Base-by-base conservation (phyloP, 2,113 vertebrate species). In the Brienomyrus longianalis region DNA sequence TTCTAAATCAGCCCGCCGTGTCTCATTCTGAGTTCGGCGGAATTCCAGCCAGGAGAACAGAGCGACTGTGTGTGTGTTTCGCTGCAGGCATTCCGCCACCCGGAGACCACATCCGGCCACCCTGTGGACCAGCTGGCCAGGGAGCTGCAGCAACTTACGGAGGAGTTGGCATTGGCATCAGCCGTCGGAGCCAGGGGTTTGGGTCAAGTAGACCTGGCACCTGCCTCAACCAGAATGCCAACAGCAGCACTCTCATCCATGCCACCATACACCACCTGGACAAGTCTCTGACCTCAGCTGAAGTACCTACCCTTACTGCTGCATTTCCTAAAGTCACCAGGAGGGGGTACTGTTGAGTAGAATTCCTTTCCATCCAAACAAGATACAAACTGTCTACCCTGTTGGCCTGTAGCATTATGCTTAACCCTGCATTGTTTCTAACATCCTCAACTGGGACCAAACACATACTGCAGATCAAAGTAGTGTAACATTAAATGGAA, bases 211-310 rank as follows among this genome's bases (percentile, higher is more conserved):
- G 90, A 11, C 48, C 91, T 17, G 93, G 95, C 89, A 19, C 93
- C 92, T 95, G 95, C 93, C 92, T 95, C 89, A 95, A 96, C 93
- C 94, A 95, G 91, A 96, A 95, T 90, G 92, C 94, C 92, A 96
- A 94, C 94, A 96, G 96, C 31, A 83, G 35, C 10, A 31, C 39
- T 45, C 10, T 48, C 77, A 5, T 62, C 23, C 77, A 47, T 11
- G 52, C 21, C 77, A 17, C 50, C 31, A 45, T 59, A 13, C 88
- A 6, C 8, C 56, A 88, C 35, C 3, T n/a, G 31, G 86, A 87
- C 50, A 23, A 48, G 51, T 27, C 27, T 54, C 50, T 54, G 31
- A 35, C 21, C 45, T 84, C 45, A 45, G 5, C 83, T 84, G 23
- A 84, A 47, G 31, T 31, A 23, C 51, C 48, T 6, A 15, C 85